These are phyloP conservation scores for Actinemys pallida DNA, from an alignment of 2,113 vertebrate genomes.

Conservation along the genomic window DNA sequence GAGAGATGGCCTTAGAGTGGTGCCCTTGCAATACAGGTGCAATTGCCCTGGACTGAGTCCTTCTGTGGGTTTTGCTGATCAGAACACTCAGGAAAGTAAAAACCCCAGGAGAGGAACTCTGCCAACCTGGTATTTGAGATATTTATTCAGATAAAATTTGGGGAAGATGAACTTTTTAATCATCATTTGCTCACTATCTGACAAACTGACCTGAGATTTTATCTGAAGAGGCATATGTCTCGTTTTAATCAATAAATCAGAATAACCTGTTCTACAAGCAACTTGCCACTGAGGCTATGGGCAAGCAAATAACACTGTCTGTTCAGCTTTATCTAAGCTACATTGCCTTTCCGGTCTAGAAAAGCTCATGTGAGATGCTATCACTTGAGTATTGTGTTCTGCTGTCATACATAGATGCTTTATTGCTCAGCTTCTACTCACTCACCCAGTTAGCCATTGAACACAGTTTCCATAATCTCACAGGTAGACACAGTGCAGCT, in stretches of 20 bases:
- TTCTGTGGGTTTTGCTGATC: conserved; percentile 55
- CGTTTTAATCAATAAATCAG: conserved; percentile 49
- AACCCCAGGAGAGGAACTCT: neutral
- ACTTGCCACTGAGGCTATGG: conserved; percentile 30
- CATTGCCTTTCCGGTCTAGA: neutral
- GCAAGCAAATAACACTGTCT: neutral
- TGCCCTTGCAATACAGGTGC: neutral
- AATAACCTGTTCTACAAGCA: conserved; percentile 34
- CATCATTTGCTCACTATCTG: neutral
- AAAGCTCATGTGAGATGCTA: neutral
- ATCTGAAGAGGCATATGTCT: neutral
- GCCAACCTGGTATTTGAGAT: neutral
- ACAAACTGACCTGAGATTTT: neutral
- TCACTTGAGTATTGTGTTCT: neutral
- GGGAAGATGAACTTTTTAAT: conserved; percentile 3
- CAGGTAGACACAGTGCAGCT: neutral
- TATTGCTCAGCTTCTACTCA: conserved; percentile 40
- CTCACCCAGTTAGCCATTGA: conserved; percentile 18
- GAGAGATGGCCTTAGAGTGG: neutral
- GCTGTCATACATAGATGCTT: conserved; percentile 5
- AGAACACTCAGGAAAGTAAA: neutral
- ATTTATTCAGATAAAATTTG: neutral
- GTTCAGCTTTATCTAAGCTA: conserved; percentile 8
- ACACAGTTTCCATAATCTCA: neutral
- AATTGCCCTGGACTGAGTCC: neutral